Evolutionary conservation across 2,113 vertebrate species (phyloP), one percentile per base, ranked within the genome.

Genomic region (Oriolus oriolus): DNA sequence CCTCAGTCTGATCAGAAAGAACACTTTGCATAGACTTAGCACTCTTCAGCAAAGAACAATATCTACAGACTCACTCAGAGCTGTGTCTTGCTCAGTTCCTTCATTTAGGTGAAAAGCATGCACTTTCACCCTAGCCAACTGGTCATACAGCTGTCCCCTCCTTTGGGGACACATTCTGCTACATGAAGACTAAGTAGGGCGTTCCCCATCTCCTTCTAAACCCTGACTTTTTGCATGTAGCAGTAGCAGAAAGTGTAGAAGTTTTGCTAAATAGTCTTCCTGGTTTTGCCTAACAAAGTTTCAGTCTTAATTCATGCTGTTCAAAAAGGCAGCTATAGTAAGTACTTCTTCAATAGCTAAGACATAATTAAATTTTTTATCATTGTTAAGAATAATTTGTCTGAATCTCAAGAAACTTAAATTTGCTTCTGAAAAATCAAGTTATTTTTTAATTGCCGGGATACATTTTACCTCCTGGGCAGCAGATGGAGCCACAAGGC

Each of bases 401-500:
- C 37, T 75, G 60, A 70, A 78, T 79, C 28, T 75, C 41, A 50
- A 71, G 52, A 87, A 70, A n/a, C 4, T 24, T 39, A 21, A 18
- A 17, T 14, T 60, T 83, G 65, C 28, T 50, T 91, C 37, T 26
- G 52, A 71, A 88, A 87, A 84, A 41, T 21, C 11, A n/a, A 71
- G 35, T 31, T 18, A 8, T 17, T 44, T 76, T 77, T 78, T 68
- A 69, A 39, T 70, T 83, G 52, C 41, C 52, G n/a, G 30, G 42
- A 8, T 63, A 56, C 11, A 5, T 63, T 89, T 91, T 89, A 49
- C 30, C 27, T 87, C 2, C 4, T 6, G 16, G 22, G 65, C 95
- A 93, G 87, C 54, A 96, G 95, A 57, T 92, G 91, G 93, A 77
- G 92, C 95, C 89, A 4, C 56, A 24, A 57, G 59, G 79, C 82